phyloP scores from a whole-genome alignment of 2,888 invertebrate genomes.

The Oxystoma pomonae region DNA sequence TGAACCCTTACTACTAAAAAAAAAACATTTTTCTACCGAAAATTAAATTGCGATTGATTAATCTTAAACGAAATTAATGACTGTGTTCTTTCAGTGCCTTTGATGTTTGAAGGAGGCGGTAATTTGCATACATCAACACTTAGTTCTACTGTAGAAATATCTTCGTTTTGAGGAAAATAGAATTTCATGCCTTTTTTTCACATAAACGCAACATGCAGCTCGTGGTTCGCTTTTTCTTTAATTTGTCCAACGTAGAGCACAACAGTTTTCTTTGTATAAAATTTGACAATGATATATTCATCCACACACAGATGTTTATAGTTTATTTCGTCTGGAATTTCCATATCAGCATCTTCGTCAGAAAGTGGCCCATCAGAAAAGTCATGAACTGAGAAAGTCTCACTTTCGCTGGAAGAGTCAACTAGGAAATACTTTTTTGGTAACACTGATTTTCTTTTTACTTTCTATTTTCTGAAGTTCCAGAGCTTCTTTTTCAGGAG shows the following conservation, averaged over 20 bases:
- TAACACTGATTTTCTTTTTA: slow-evolving; percentile 6
- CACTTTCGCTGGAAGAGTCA: slow-evolving; percentile 2
- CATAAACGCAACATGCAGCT: slow-evolving; percentile 5
- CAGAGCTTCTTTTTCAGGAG: slow-evolving; percentile 13
- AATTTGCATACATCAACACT: slow-evolving; percentile 8
- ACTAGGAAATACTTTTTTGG: slow-evolving; percentile 3
- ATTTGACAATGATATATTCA: slow-evolving; percentile 3
- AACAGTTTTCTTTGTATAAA: slow-evolving; percentile 9
- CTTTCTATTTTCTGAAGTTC: too few species aligned
- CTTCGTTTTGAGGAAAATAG: slow-evolving; percentile 4
- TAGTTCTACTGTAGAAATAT: slow-evolving; percentile 9
- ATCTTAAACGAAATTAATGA: slow-evolving; percentile 6
- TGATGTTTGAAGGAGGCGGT: slow-evolving; percentile 6
- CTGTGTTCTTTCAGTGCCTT: slow-evolving; percentile 1
- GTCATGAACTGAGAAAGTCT: slow-evolving; percentile 8
- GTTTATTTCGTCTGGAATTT: slow-evolving; percentile 1
- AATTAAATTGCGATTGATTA: slow-evolving; percentile 3
- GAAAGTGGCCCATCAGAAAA: slow-evolving; percentile 6
- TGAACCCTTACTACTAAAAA: too few species aligned
- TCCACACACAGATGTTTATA: slow-evolving; percentile 6
- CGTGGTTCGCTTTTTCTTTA: not conserved
- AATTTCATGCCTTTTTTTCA: slow-evolving; percentile 7
- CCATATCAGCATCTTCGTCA: not conserved
- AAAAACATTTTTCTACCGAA: too few species aligned
- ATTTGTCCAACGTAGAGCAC: slow-evolving; percentile 7